Evolutionary conservation across 1,140 invertebrate species (phyloP).

Genomic region (Eulimnadia texana): DNA sequence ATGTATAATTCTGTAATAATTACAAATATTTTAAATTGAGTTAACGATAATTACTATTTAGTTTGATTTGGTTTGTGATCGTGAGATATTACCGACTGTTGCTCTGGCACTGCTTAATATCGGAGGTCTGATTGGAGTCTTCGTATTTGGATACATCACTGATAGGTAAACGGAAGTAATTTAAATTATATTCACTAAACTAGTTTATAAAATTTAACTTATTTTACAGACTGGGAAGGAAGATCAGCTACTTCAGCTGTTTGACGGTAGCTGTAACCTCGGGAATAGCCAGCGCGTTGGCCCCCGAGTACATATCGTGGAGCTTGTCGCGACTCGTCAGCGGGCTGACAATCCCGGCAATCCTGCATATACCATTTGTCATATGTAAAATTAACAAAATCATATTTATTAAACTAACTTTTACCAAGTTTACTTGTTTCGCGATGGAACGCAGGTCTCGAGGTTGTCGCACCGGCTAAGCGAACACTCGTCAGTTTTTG

Average conservation of each 20-base stretch:
- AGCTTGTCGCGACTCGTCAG: conserved; percentile 4
- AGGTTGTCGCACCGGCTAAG: conserved; percentile 21
- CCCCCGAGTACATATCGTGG: conserved; percentile 6
- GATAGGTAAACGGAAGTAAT: conserved; percentile 1
- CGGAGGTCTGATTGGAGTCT: conserved; percentile 6
- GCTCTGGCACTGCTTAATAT: background rate
- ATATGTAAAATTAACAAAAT: conserved; percentile 2
- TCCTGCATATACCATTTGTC: conserved; percentile 14
- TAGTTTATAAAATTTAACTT: background rate
- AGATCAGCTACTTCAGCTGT: conserved; percentile 12
- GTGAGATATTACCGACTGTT: conserved; percentile 1
- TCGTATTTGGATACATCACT: conserved; percentile 9
- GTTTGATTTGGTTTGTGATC: conserved; percentile 10
- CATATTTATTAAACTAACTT: background rate
- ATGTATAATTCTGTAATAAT: conserved; percentile 34
- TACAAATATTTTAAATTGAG: background rate
- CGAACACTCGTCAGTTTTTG: conserved; percentile 23
- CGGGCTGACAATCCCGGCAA: conserved; percentile 13
- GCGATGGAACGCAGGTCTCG: conserved; percentile 12
- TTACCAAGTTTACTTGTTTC: background rate
- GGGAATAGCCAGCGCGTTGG: conserved; percentile 6
- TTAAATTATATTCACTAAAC: background rate
- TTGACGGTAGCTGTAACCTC: conserved; percentile 3
- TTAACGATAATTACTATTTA: background rate
- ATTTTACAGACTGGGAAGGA: conserved; percentile 6